Evolutionary conservation across 2,888 invertebrate genomes (phyloP), one percentile per base, ranked within the genome.

Genomic region (Cancer borealis): DNA sequence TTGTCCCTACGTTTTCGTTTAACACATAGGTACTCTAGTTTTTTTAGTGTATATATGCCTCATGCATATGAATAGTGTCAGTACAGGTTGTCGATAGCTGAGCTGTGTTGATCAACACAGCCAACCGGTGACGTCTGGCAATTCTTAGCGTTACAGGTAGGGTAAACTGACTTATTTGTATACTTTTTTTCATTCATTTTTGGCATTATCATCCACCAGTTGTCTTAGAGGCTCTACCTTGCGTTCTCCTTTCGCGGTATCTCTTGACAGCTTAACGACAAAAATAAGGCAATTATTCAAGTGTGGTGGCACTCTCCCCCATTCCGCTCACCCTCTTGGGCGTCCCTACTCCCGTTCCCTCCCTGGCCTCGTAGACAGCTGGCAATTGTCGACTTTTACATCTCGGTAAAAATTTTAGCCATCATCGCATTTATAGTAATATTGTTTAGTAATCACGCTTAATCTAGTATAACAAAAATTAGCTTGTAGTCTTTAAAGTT

Each of bases 321-420:
- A 30, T 4, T 84, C 39, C 39, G 39, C 39, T 84, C 84, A n/a
- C 84, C 39, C 39, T 84, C n/a, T 73, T 73, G 3, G 73, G 73
- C 73, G 14, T 39, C 39, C 90, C 60, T 26, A 39, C 90, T 49
- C 39, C 17, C 90, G 30, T 46, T 30, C 91, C 39, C 39, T 66
- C 91, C 39, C 45, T 84, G 84, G 84, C 84, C 84, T 84, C 39
- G 84, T 10, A 46, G 47, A 39, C 30, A n/a, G 84, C 5, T 84
- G 39, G 39, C 84, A 84, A 39, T 84, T 84, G 84, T 84, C 84
- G 84, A 84, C 84, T 84, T 84, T 39, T 39, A 39, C 39, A 66
- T 26, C 79, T 84, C 14, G 12, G 14, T 39, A 30, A 39, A n/a
- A 39, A 39, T 17, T n/a, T 49, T 10, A 8, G 21, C 45, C 66